Evolutionary conservation across 1,140 invertebrate species (phyloP), one percentile per base, ranked within the genome.

Genomic region (Cydia strobilella): DNA sequence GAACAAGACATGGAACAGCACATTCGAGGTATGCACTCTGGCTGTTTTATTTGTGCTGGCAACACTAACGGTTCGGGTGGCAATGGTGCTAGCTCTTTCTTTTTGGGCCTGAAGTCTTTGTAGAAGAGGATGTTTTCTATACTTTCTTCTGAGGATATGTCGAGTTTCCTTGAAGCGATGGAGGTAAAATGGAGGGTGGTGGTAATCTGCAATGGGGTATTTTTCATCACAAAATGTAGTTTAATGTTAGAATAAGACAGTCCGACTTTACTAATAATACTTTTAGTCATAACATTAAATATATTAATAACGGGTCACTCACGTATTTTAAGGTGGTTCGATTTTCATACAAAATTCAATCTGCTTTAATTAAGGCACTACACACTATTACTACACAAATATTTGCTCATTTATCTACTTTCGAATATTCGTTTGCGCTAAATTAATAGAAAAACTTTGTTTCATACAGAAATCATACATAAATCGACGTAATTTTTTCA

Each of bases 81-180:
- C 20, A 59, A 23, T 3, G 77, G 63, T n/a, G 27, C 25, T 25
- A 66, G 39, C 9, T 72, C 18, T 7, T 74, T 75, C 18, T 65
- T 7, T 65, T 86, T 89, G 35, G 87, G 84, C 45, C 89, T 85
- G 62, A 86, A 92, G 63, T 92, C 89, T 77, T 90, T 84, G 63
- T 87, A 92, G 42, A 90, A 92, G 0, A 92, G 65, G 1, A 92
- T 79, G 45, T 90, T 92, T 59, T 92, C 90, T 35, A 92, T 88
- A 39, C 89, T 90, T 62, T 89, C 86, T 7, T 86, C 89, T 75
- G 88, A 87, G 15, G 87, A 86, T n/a, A 82, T 83, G 0, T 27
- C 27, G 12, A 80, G 77, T 51, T 80, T 85, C 74, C 82, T 86
- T 15, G 80, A 76, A 9, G 80, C 54, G n/a, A 82, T 73, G 13